phyloP scores from a whole-genome alignment of 2,797 vertebrate genomes.

The Sebastes paucispinis region DNA sequence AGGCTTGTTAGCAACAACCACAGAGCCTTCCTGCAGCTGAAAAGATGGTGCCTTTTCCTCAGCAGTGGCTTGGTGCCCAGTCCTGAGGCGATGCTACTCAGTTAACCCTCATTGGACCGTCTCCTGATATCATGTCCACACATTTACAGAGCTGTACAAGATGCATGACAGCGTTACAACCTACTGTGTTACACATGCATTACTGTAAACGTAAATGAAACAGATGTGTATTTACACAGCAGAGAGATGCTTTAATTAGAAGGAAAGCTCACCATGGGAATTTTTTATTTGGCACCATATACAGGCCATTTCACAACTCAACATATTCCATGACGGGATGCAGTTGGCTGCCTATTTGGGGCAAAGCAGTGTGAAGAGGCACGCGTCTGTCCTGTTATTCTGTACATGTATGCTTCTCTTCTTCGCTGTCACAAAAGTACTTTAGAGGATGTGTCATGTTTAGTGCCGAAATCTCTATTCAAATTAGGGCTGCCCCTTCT shows the following conservation, averaged over 20 bases:
- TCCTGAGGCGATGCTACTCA: constrained; percentile 50
- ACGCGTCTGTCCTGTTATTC: constrained; percentile 26
- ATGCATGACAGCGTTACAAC: background rate
- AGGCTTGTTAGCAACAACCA: constrained; percentile 71
- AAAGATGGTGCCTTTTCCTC: constrained; percentile 70
- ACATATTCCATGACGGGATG: constrained; percentile 62
- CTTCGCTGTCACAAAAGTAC: background rate
- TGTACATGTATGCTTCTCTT: background rate
- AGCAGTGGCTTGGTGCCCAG: constrained; percentile 66
- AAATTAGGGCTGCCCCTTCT: background rate
- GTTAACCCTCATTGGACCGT: constrained; percentile 61
- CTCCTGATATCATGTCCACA: constrained; percentile 37
- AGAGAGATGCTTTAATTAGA: constrained; percentile 47
- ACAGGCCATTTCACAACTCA: constrained; percentile 67
- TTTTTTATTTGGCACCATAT: constrained; percentile 58
- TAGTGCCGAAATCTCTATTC: background rate
- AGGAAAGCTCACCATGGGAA: constrained; percentile 25
- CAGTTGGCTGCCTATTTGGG: constrained; percentile 62
- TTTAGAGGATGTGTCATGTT: background rate
- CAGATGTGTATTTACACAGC: constrained; percentile 35
- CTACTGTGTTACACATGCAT: background rate
- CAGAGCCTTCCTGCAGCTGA: constrained; percentile 73
- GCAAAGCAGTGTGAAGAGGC: constrained; percentile 51
- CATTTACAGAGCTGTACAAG: constrained; percentile 12
- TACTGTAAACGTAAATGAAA: background rate